Evolutionary conservation across 2,113 vertebrate genomes (phyloP).

Genomic region (Mormyrus lacerda): DNA sequence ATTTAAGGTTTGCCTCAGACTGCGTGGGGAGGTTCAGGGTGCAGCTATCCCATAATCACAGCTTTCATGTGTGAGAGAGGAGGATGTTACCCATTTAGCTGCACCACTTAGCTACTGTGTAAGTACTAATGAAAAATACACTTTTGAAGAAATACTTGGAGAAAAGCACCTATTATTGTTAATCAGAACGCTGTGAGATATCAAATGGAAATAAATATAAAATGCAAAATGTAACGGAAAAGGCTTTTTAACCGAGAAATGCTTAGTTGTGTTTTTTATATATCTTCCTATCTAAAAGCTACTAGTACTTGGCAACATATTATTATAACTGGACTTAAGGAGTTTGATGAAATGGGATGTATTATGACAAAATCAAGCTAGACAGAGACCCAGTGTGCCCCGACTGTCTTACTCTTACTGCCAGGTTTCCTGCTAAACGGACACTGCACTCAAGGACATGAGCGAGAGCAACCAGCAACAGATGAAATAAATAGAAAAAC

Average conservation of each 20-base stretch:
- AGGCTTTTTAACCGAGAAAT: neutral
- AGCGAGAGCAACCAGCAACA: neutral
- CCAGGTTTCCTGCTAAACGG: neutral
- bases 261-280: too few relatives aligned
- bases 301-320: neutral
- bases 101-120: neutral
- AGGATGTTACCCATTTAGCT: neutral
- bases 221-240: neutral
- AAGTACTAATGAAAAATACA: neutral
- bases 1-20: neutral
- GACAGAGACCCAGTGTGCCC: neutral
- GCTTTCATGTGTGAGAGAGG: neutral
- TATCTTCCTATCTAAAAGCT: too few relatives aligned
- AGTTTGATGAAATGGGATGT: neutral
- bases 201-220: neutral
- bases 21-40: neutral
- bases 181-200: neutral
- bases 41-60: neutral
- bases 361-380: neutral
- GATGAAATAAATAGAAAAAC: neutral
- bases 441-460: neutral
- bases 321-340: neutral
- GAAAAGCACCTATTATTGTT: neutral
- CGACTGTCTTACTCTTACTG: neutral
- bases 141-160: neutral